Evolutionary conservation across 2,797 vertebrate genomes (phyloP), one percentile per base, ranked within the genome.

Genomic region (Sphenodon punctatus): DNA sequence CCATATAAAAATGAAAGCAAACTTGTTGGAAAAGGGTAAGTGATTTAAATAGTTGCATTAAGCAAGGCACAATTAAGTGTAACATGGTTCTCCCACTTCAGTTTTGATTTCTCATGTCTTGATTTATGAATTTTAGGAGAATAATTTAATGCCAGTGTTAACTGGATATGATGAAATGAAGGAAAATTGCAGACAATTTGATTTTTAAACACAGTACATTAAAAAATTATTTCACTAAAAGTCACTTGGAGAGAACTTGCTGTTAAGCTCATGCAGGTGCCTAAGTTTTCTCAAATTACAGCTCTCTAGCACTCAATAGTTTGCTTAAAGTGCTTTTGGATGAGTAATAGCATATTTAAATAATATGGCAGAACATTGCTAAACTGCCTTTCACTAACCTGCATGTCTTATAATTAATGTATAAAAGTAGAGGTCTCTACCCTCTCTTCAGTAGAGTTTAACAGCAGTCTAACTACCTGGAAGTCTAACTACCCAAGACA

Each of bases 111-210:
- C 81, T 84, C 60, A 23, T 78, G 58, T 61, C 68, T 84, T 82
- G 56, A 76, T 81, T 65, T n/a, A n/a, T 75, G 61, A 86, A 82
- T 66, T 87, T n/a, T 27, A 49, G 85, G 78, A 80, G 85, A 82
- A 77, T 27, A 27, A 30, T n/a, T 51, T 27, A 51, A n/a, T n/a
- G 27, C 7, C 30, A 30, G n/a, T 30, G n/a, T 30, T 53, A 53
- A 53, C 27, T 53, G 53, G 53, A 10, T 53, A 51, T 51, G 49
- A 30, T 53, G n/a, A 30, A 53, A 53, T 27, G 51, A 53, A 53
- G 15, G 27, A n/a, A 17, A 10, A 53, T 30, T 53, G 51, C 17
- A 53, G 27, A n/a, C 51, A 53, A 53, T 53, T 53, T 30, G 27
- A 30, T 53, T 53, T 51, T 53, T 51, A 30, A 51, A 14, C 14